A percentile compares a stretch with the other conserved stretches of the same genome.
phyloP scores from a whole-genome alignment of 2,888 invertebrate genomes.

The Flabesymbios commensalis region DNA sequence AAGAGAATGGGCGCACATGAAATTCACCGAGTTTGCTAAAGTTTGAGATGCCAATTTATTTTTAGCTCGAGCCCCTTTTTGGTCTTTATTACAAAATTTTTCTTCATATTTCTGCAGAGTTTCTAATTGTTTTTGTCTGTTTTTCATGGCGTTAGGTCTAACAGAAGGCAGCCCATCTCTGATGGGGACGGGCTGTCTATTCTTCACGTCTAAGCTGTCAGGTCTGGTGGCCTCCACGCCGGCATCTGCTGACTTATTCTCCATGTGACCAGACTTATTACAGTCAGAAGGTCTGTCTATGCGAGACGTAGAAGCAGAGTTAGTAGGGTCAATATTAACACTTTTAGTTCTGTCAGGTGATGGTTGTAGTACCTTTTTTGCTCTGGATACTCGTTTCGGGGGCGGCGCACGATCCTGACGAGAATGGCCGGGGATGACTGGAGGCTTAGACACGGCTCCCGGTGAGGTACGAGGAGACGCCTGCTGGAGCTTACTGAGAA shows the following conservation, averaged over 20 bases:
- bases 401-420: neutral
- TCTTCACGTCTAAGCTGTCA: too few relatives aligned
- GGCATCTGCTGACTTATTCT: too few relatives aligned
- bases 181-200: neutral
- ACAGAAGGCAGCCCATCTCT: slow-evolving; percentile 51
- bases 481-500: slow-evolving; percentile 49
- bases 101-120: slow-evolving; percentile 72
- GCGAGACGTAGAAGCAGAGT: too few relatives aligned
- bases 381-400: neutral
- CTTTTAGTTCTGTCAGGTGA: too few relatives aligned
- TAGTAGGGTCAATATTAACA: too few relatives aligned
- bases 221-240: too few relatives aligned
- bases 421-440: neutral
- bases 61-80: slow-evolving; percentile 32
- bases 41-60: slow-evolving; percentile 28
- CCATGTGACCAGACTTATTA: too few relatives aligned
- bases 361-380: too few relatives aligned
- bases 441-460: neutral
- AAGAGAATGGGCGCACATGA: slow-evolving; percentile 81
- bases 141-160: slow-evolving; percentile 61
- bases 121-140: slow-evolving; percentile 70
- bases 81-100: too few relatives aligned
- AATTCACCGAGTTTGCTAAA: slow-evolving; percentile 62
- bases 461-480: neutral
- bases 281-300: too few relatives aligned